Percentiles rank a stretch among this genome's conserved stretches.
These are phyloP conservation scores for Hypsopygia costalis DNA, from an alignment of 2,888 invertebrate genomes.

Conservation along the genomic window DNA sequence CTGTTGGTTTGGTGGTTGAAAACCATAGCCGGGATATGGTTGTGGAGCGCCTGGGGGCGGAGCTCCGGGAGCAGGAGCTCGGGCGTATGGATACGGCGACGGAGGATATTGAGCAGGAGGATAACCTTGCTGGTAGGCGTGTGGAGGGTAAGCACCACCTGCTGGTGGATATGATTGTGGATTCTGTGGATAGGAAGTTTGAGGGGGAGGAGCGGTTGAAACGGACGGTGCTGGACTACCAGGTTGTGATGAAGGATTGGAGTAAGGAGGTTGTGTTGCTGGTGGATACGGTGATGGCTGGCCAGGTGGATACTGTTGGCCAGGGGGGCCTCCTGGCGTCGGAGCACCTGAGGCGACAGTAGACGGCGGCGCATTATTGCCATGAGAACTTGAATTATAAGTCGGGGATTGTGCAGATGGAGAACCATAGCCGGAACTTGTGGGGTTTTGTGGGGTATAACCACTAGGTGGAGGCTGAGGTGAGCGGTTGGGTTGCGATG, in stretches of 20 bases:
- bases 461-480: constrained; percentile 80
- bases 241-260: constrained; percentile 76
- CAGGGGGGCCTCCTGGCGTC: constrained; percentile 76
- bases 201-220: constrained; percentile 79
- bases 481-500: constrained; percentile 74
- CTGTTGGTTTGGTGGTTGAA: constrained; percentile 88
- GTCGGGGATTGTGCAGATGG: constrained; percentile 83
- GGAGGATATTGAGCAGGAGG: constrained; percentile 79
- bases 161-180: constrained; percentile 69
- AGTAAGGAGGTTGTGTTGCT: constrained; percentile 79
- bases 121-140: constrained; percentile 76
- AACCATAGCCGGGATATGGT: constrained; percentile 88
- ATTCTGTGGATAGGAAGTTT: constrained; percentile 78
- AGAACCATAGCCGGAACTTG: constrained; percentile 82
- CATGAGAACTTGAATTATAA: constrained; percentile 81
- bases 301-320: constrained; percentile 82
- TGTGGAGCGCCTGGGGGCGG: constrained; percentile 87
- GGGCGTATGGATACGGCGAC: constrained; percentile 78
- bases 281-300: constrained; percentile 84
- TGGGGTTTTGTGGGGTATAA: constrained; percentile 80
- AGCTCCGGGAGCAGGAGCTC: constrained; percentile 82
- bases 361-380: constrained; percentile 69
- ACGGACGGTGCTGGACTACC: constrained; percentile 75
- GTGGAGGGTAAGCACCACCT: constrained; percentile 72
- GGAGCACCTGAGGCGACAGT: constrained; percentile 74